phyloP scores from a whole-genome alignment of 2,113 vertebrate genomes.

The Turdus rufiventris region DNA sequence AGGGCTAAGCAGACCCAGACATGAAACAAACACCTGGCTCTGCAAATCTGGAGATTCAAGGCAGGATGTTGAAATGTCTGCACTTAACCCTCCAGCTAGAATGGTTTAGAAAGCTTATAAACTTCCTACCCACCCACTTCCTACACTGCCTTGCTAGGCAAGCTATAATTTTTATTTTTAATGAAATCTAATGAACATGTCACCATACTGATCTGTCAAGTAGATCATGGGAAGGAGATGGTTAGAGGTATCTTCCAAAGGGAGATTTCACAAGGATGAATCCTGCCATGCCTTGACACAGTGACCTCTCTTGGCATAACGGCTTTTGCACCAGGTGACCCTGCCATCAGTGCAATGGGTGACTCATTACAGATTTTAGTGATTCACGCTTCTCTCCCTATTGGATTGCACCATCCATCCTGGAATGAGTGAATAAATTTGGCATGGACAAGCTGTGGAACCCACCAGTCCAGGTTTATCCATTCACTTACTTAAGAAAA shows the following conservation, averaged over 20 bases:
- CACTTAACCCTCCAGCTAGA: background rate
- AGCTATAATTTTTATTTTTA: constrained; percentile 27
- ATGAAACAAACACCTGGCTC: background rate
- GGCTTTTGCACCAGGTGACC: background rate
- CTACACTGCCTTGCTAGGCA: background rate
- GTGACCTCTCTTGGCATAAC: background rate
- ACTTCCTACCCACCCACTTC: constrained; percentile 20
- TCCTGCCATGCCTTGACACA: background rate
- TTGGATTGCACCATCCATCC: background rate
- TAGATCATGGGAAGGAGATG: background rate
- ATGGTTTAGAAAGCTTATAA: constrained; percentile 1
- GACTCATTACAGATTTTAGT: background rate
- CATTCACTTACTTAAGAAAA: background rate
- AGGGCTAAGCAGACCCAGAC: background rate
- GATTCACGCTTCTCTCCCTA: background rate
- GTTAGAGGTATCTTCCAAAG: background rate
- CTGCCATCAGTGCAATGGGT: background rate
- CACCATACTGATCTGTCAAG: background rate
- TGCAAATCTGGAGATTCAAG: background rate
- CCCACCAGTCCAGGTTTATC: background rate
- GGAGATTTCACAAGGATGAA: background rate
- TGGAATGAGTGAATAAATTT: background rate
- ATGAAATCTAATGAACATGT: background rate
- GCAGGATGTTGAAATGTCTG: background rate
- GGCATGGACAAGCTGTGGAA: background rate